Evolutionary conservation across 2,113 vertebrate species (phyloP).

Genomic region (Psophia crepitans): DNA sequence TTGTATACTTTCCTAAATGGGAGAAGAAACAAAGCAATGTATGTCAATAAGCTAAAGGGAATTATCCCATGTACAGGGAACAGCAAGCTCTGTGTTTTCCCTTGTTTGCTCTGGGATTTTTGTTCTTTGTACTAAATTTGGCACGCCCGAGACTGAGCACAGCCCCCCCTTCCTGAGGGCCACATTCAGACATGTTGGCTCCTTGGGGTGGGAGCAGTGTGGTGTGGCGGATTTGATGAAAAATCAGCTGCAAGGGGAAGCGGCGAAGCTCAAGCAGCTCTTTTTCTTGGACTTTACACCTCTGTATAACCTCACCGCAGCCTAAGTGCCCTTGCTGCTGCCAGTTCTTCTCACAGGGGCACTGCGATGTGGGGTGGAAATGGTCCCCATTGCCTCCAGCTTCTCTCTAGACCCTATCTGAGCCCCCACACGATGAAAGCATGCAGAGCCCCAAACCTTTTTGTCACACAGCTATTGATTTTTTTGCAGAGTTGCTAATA

Average conservation of each 20-base stretch:
- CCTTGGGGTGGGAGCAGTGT: neutral
- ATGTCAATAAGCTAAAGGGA: neutral
- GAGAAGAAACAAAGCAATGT: neutral
- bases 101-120: neutral
- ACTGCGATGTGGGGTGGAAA: neutral
- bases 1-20: neutral
- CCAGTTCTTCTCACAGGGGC: neutral
- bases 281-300: neutral
- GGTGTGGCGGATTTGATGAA: neutral
- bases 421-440: neutral
- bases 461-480: neutral
- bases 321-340: neutral
- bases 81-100: constrained; percentile 5
- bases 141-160: neutral
- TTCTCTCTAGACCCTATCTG: neutral
- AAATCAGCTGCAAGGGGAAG: neutral
- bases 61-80: neutral
- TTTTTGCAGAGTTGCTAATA: neutral
- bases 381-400: accelerated
- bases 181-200: neutral
- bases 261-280: neutral
- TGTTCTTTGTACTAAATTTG: neutral
- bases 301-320: neutral
- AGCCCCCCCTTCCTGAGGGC: neutral
- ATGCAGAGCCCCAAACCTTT: neutral